Conservation (phyloP, 2,113 vertebrate genomes). For the Misgurnus anguillicaudatus region DNA sequence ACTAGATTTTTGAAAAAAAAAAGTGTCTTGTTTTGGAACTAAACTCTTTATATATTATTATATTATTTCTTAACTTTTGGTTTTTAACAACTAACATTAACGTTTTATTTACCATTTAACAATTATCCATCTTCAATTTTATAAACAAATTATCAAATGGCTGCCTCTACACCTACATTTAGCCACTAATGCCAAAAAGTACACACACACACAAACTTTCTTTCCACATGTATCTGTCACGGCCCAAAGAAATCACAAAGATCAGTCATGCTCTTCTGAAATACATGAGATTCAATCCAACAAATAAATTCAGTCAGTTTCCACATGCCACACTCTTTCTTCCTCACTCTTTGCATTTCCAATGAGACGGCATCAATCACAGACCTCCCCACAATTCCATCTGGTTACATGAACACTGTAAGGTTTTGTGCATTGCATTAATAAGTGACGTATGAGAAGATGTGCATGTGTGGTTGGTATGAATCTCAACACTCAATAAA, state of each 20-base stretch:
- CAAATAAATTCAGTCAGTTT: slow-evolving; percentile 68
- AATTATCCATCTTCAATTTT: too few relatives aligned
- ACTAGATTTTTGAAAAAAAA: too few relatives aligned
- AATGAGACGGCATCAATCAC: slow-evolving; percentile 26
- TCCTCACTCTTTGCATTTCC: slow-evolving; percentile 36
- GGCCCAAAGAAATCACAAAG: slow-evolving; percentile 49
- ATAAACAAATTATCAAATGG: background rate
- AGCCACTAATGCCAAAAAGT: background rate
- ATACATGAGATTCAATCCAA: slow-evolving; percentile 64
- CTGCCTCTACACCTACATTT: background rate
- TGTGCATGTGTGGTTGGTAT: slow-evolving; percentile 14
- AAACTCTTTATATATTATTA: too few relatives aligned
- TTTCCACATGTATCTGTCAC: slow-evolving; percentile 22
- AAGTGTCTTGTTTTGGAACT: too few relatives aligned
- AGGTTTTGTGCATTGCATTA: slow-evolving; percentile 12
- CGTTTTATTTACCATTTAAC: too few relatives aligned
- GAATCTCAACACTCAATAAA: slow-evolving; percentile 58
- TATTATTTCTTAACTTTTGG: too few relatives aligned
- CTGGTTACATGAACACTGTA: slow-evolving; percentile 22
- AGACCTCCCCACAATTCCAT: background rate
- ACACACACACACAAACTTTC: slow-evolving; percentile 14
- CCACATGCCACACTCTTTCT: slow-evolving; percentile 47
- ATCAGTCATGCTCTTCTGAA: slow-evolving; percentile 48
- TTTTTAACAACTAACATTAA: background rate
- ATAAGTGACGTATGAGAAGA: slow-evolving; percentile 3